These are phyloP conservation scores for Edolisoma coerulescens DNA, from an alignment of 2,113 vertebrate species.

Conservation along the genomic window DNA sequence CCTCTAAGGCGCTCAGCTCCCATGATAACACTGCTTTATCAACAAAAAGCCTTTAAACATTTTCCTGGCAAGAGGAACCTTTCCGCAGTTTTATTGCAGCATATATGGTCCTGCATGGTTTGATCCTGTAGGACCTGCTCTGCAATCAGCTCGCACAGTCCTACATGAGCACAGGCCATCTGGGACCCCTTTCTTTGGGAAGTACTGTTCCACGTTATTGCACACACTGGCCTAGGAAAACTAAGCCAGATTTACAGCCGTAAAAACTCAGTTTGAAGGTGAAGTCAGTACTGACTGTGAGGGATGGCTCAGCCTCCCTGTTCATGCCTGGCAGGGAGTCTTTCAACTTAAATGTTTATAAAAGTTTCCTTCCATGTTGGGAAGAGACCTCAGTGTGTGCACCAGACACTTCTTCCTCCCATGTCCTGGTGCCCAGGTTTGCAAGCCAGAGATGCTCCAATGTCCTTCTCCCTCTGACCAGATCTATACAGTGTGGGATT, in stretches of 20 bases:
- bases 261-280: not conserved
- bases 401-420: not conserved
- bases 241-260: not conserved
- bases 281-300: not conserved
- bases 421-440: not conserved
- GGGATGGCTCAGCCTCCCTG: not conserved
- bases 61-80: slow-evolving; percentile 6
- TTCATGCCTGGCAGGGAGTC: not conserved
- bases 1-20: not conserved
- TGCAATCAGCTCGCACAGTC: not conserved
- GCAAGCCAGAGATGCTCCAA: not conserved
- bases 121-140: not conserved
- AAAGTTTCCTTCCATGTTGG: not conserved
- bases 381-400: not conserved
- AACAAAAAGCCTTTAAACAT: slow-evolving; percentile 7
- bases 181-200: not conserved
- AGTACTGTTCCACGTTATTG: not conserved
- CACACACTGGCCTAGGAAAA: not conserved
- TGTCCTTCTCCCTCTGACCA: not conserved
- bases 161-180: not conserved
- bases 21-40: not conserved
- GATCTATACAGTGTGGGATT: not conserved
- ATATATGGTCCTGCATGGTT: not conserved
- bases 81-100: not conserved
- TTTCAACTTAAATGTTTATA: not conserved